Evolutionary conservation across 2,113 vertebrate genomes (phyloP).

Genomic region (Cyprinodon brontotheroides): DNA sequence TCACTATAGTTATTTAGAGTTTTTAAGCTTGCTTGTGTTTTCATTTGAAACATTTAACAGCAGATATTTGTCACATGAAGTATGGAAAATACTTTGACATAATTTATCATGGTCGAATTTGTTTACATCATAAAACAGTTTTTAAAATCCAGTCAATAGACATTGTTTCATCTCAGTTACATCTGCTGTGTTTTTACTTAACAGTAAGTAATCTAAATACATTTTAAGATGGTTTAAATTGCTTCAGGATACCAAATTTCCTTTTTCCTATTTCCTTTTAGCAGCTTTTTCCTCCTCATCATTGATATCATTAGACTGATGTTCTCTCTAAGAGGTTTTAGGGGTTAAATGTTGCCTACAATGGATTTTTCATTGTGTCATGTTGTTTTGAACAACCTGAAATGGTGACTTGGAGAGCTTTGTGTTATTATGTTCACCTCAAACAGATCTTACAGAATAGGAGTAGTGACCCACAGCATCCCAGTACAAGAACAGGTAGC

Average conservation of each 20-base stretch:
- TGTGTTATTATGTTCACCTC: conserved; percentile 72
- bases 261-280: too few species aligned
- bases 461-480: conserved; percentile 73
- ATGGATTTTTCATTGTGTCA: not conserved
- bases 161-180: not conserved
- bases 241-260: not conserved
- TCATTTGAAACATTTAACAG: too few species aligned
- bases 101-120: too few species aligned
- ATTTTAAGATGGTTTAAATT: not conserved
- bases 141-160: too few species aligned
- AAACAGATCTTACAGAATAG: conserved; percentile 85
- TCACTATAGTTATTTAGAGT: too few species aligned
- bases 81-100: too few species aligned
- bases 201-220: not conserved
- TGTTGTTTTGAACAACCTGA: conserved; percentile 13
- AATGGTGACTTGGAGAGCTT: conserved; percentile 30
- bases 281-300: not conserved
- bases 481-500: conserved; percentile 76
- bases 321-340: too few species aligned
- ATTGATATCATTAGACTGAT: not conserved
- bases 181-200: not conserved
- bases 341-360: not conserved
- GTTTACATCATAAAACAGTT: too few species aligned
- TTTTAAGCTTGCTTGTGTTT: too few species aligned
- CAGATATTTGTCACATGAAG: too few species aligned